Evolutionary conservation across 2,888 invertebrate genomes (phyloP).

Genomic region (Melanophora roralis): DNA sequence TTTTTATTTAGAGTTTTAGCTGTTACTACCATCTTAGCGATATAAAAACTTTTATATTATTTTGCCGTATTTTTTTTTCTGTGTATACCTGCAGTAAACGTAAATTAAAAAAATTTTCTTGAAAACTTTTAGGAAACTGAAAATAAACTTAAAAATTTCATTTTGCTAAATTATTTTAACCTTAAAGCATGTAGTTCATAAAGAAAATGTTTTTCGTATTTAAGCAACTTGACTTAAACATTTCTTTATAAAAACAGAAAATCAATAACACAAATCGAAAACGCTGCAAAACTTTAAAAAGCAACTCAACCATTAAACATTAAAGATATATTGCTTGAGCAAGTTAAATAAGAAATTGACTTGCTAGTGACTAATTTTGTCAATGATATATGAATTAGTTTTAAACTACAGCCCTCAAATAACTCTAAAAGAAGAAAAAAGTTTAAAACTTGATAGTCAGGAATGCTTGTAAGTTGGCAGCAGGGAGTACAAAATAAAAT

Average conservation of each 20-base stretch:
- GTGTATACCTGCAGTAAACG: constrained; percentile 52
- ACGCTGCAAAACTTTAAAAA: constrained; percentile 8
- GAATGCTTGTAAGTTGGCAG: no score
- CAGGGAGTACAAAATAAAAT: no score
- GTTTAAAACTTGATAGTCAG: no score
- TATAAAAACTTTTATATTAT: no score
- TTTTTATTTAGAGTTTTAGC: no score
- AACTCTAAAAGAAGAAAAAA: neutral
- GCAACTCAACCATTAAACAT: neutral
- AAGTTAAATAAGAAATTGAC: neutral
- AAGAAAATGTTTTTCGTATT: no score
- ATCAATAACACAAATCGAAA: constrained; percentile 35
- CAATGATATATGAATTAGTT: neutral
- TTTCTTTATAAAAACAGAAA: neutral
- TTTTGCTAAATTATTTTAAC: no score
- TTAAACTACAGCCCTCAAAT: neutral
- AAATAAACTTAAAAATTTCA: neutral
- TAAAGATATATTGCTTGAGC: neutral
- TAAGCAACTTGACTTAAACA: constrained; percentile 19
- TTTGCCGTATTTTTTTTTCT: no score
- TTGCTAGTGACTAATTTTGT: neutral
- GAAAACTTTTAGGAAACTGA: constrained; percentile 29
- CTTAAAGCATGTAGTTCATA: no score
- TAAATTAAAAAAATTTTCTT: constrained; percentile 53
- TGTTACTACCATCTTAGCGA: no score